phyloP scores from a whole-genome alignment of 2,797 vertebrate genomes.

The Myotis daubentonii region DNA sequence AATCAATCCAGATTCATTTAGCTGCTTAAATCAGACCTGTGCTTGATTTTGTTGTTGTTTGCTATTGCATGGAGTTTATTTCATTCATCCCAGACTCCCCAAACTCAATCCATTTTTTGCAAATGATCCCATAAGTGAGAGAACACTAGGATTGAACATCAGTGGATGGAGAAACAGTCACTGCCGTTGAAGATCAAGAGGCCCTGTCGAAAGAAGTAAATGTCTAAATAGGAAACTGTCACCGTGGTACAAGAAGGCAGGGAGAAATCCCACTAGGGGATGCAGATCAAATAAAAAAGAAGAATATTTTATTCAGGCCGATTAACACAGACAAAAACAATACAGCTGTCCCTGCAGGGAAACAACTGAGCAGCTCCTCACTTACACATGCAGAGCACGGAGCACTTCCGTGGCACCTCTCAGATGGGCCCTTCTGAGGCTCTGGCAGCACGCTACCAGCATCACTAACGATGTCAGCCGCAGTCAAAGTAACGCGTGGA shows the following conservation, averaged over 20 bases:
- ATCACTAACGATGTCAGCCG: constrained; percentile 64
- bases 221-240: constrained; percentile 83
- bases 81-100: constrained; percentile 57
- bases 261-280: constrained; percentile 73
- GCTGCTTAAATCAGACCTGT: constrained; percentile 55
- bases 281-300: constrained; percentile 83
- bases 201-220: constrained; percentile 81
- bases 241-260: constrained; percentile 73
- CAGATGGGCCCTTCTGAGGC: constrained; percentile 40
- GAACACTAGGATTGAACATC: constrained; percentile 61
- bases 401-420: constrained; percentile 64
- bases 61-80: constrained; percentile 68
- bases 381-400: constrained; percentile 60
- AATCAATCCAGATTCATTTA: constrained; percentile 63
- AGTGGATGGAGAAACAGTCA: constrained; percentile 76
- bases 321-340: constrained; percentile 84
- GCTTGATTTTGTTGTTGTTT: constrained; percentile 70
- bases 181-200: constrained; percentile 71
- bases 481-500: constrained; percentile 34
- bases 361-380: constrained; percentile 52
- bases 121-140: constrained; percentile 67
- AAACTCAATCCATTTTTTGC: constrained; percentile 50
- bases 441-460: not conserved
- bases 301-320: constrained; percentile 81
- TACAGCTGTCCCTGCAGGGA: constrained; percentile 74